phyloP scores from a whole-genome alignment of 2,888 invertebrate genomes.

The Hyalella azteca region DNA sequence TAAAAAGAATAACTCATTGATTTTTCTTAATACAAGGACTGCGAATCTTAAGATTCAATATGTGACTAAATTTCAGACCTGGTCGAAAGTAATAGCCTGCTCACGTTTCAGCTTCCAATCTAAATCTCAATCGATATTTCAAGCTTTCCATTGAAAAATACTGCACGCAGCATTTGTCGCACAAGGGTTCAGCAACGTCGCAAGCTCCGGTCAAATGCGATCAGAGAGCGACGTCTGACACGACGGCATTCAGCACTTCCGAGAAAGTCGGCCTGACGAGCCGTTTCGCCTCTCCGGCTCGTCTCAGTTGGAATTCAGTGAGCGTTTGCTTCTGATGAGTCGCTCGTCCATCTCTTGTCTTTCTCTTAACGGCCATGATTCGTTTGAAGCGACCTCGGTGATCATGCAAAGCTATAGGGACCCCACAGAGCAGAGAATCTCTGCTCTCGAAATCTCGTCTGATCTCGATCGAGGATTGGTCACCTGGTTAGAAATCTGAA shows the following conservation, averaged over 20 bases:
- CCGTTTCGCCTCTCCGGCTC: background rate
- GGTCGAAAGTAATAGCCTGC: no score
- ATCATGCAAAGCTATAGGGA: constrained; percentile 27
- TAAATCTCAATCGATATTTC: no score
- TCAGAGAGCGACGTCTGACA: background rate
- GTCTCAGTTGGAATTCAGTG: constrained; percentile 30
- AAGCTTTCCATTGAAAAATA: background rate
- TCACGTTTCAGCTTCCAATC: no score
- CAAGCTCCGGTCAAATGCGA: background rate
- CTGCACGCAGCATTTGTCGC: background rate
- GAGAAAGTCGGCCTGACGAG: constrained; percentile 10
- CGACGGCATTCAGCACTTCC: constrained; percentile 9
- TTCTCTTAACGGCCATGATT: constrained; percentile 35
- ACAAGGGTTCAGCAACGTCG: background rate
- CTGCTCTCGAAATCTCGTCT: no score
- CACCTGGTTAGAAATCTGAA: no score
- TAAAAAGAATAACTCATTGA: no score
- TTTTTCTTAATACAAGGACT: no score
- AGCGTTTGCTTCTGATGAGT: constrained; percentile 28
- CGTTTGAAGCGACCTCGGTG: constrained; percentile 28
- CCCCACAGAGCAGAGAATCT: background rate
- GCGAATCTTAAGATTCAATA: no score
- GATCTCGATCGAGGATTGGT: no score
- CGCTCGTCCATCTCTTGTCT: constrained; percentile 32
- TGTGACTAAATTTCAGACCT: no score